These are phyloP conservation scores for Orchesella flavescens DNA, from an alignment of 2,888 invertebrate species.

Conservation along the genomic window DNA sequence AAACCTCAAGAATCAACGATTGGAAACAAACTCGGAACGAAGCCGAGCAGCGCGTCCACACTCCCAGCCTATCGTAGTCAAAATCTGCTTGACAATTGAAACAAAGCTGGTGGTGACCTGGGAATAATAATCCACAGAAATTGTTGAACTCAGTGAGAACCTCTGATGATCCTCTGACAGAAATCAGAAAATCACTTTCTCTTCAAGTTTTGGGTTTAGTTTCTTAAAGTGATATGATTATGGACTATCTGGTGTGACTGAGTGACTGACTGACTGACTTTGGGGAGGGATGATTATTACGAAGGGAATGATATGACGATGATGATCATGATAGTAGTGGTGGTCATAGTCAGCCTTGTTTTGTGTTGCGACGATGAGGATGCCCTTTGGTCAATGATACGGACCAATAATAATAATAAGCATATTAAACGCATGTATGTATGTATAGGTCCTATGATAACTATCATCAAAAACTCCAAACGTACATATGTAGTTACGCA, in stretches of 20 bases:
- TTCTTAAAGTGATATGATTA: constrained; percentile 65
- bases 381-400: constrained; percentile 65
- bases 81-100: constrained; percentile 68
- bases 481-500: constrained; percentile 19
- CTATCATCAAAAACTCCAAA: not conserved
- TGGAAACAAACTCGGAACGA: constrained; percentile 53
- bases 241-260: constrained; percentile 61
- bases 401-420: constrained; percentile 61
- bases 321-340: constrained; percentile 51
- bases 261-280: constrained; percentile 62
- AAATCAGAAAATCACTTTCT: constrained; percentile 70
- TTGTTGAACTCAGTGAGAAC: constrained; percentile 63
- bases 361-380: constrained; percentile 53
- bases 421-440: constrained; percentile 42
- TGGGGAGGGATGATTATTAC: constrained; percentile 62
- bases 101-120: constrained; percentile 66
- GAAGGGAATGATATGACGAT: constrained; percentile 57
- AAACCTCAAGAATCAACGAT: not conserved
- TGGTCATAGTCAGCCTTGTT: constrained; percentile 63
- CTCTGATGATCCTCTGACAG: constrained; percentile 68
- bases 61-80: constrained; percentile 63
- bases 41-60: constrained; percentile 62
- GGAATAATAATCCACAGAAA: constrained; percentile 61
- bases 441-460: not conserved
- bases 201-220: constrained; percentile 70